Evolutionary conservation across 2,888 invertebrate genomes (phyloP).

Genomic region (Phrixothrix hirtus): DNA sequence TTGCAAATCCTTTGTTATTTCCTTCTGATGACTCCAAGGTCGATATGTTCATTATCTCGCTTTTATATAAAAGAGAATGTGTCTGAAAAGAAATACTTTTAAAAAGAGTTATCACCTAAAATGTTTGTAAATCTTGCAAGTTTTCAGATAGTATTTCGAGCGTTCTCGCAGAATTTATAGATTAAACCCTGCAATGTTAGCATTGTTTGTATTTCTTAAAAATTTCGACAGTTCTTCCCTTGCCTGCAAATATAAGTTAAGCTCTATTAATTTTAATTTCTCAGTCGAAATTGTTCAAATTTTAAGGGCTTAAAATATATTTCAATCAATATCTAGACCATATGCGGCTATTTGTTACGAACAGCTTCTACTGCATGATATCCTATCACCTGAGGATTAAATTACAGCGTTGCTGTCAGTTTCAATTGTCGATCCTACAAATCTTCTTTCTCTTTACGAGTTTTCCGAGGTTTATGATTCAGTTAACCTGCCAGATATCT

Average conservation of each 20-base stretch:
- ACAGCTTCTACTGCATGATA: constrained; percentile 12
- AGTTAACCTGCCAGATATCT: constrained; percentile 3
- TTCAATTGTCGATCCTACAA: constrained; percentile 13
- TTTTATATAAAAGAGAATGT: not conserved
- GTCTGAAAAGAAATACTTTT: not conserved
- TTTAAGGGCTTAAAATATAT: too few relatives aligned
- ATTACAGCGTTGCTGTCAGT: constrained; percentile 23
- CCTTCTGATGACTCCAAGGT: not conserved
- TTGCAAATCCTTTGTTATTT: constrained; percentile 1
- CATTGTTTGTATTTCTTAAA: too few relatives aligned
- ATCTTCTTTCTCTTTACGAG: constrained; percentile 14
- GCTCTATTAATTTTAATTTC: too few relatives aligned
- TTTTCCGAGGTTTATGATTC: constrained; percentile 16
- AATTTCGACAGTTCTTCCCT: too few relatives aligned
- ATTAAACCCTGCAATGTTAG: too few relatives aligned
- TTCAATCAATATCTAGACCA: constrained; percentile 25
- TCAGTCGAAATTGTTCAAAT: too few relatives aligned
- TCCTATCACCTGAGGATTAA: constrained; percentile 24
- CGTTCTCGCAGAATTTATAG: too few relatives aligned
- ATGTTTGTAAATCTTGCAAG: constrained; percentile 17
- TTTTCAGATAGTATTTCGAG: constrained; percentile 18
- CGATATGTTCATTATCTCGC: not conserved
- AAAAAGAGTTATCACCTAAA: constrained; percentile 9
- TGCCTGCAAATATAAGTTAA: too few relatives aligned
- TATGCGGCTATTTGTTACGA: constrained; percentile 11